Evolutionary conservation across 2,797 vertebrate genomes (phyloP), one percentile per base, ranked within the genome.

Genomic region (Phrynocephalus forsythii): DNA sequence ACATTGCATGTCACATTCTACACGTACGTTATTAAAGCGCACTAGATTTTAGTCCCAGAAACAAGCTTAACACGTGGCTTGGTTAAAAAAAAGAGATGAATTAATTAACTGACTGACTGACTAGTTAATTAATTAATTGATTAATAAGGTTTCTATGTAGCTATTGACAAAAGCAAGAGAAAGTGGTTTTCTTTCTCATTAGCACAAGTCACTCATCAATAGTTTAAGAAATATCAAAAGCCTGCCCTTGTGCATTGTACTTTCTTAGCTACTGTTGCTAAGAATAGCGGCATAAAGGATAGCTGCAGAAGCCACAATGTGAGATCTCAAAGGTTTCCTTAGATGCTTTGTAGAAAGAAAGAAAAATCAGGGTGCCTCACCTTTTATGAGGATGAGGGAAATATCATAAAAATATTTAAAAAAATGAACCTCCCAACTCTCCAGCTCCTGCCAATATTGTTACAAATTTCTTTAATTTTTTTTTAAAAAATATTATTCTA

Each of bases 291-390:
- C 38, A 13, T 82, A 28, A 15, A 86, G 48, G 13, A 82, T 48
- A 90, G 77, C 20, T 60, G 81, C 50, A 66, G 30, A 38, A 79
- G 50, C 0, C 0, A 1, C 79, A 6, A 52, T 5, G 89, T 90
- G 85, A 84, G n/a, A 81, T 66, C 15, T 86, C 79, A 91, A 72
- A 89, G 0, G 63, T 0, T 18, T 30, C 85, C 85, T 91, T 20
- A 33, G 18, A 84, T 20, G 3, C 1, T 56, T 79, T 30, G 22
- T 78, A 30, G 48, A 68, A 52, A 89, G 82, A 18, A 6, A 69
- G 63, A n/a, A 86, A 91, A 79, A 50, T 0, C 79, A 56, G 85
- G 69, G 18, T 73, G 90, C 82, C 26, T 68, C 85, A 38, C 24
- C 52, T 9, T 77, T 52, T 75, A 75, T 24, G 38, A 89, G 89